Evolutionary conservation across 2,888 invertebrate species (phyloP), one percentile per base, ranked within the genome.

Genomic region (Gastracanthus pulcherrimus): DNA sequence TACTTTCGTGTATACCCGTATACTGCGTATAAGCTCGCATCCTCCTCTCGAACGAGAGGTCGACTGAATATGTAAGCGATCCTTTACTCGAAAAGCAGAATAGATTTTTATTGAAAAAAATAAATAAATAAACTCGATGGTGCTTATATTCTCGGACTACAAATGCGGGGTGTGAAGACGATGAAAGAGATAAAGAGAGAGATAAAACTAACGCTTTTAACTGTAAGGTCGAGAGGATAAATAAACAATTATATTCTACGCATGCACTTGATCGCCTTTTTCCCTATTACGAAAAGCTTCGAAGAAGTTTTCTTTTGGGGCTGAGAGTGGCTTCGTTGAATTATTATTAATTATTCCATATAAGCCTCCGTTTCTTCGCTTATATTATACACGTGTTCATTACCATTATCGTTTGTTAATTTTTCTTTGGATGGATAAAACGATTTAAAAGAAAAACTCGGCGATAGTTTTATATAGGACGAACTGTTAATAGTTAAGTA

Each of bases 231-330:
- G 69, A 81, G 69, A 83, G 62, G 60, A 84, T 83, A 76, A 85
- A 86, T 84, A 86, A 85, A 86, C 60, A 79, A 84, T 84, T 83
- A 84, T 85, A 86, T 85, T 84, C 84, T 85, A 82, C 74, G 76
- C 81, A 84, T 84, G 83, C 74, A 86, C 64, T 81, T 72, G 77
- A 62, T 9, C 51, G 64, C 48, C 31, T 76, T 76, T 80, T 78
- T 66, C 60, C 66, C 67, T 67, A 45, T 3, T 29, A 62, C 1
- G 36, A 34, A 38, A 60, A 77, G 48, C 58, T 67, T 67, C 55
- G 16, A 70, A 76, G 74, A 76, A 70, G 23, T 76, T 70, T 64
- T 16, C 36, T 45, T 58, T 48, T 19, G 9, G 9, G 36, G 3
- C 19, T 0, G 36, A 3, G 7, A 7, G 3, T 64, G 2, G n/a